A percentile compares a stretch with the other conserved stretches of the same genome.
phyloP scores from a whole-genome alignment of 2,888 invertebrate species.

The Baccha elongata region DNA sequence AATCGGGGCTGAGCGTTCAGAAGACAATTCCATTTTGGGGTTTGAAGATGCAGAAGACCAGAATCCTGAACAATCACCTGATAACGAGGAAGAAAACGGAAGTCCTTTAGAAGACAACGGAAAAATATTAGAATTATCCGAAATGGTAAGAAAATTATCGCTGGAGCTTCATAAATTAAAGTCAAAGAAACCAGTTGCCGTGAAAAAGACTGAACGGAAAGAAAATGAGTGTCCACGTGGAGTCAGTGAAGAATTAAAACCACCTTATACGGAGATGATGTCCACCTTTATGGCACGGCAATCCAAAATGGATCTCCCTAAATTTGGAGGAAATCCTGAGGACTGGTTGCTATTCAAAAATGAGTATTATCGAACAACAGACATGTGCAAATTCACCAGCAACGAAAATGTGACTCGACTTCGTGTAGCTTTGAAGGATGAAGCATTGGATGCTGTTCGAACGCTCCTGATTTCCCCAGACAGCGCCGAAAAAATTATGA shows the following conservation, averaged over 20 bases:
- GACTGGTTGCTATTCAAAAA: constrained; percentile 16
- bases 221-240: no score
- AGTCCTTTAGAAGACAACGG: no score
- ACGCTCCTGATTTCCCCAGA: background rate
- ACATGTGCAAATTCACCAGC: background rate
- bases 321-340: constrained; percentile 7
- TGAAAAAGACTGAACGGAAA: no score
- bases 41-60: no score
- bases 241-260: background rate
- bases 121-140: no score
- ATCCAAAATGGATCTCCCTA: constrained; percentile 12
- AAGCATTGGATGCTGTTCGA: background rate
- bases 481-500: background rate
- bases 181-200: no score
- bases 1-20: no score
- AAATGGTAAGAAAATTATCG: no score
- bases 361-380: constrained; percentile 10
- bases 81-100: no score
- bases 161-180: no score
- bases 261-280: constrained; percentile 9
- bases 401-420: constrained; percentile 10
- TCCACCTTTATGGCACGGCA: constrained; percentile 9
- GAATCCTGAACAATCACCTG: no score
- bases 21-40: no score
- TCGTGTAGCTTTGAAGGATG: background rate